A percentile compares a stretch with the other conserved stretches of the same genome.
Evolutionary conservation across 2,113 vertebrate species (phyloP).

Genomic region (Bufo bufo): DNA sequence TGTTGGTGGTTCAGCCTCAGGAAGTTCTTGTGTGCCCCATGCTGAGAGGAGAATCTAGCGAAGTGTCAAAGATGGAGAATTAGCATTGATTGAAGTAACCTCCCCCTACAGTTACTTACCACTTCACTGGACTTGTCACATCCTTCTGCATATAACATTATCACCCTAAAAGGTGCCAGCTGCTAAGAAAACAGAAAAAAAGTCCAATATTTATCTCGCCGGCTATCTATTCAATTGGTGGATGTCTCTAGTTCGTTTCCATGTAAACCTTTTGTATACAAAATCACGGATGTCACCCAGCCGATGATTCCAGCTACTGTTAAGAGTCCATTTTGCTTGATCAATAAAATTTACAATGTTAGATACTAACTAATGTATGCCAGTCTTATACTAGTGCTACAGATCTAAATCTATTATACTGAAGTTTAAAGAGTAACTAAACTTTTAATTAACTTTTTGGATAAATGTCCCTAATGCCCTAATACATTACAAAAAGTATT

Average conservation of each 20-base stretch:
- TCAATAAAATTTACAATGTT: background rate
- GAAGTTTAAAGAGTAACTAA: no score
- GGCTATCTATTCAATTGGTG: no score
- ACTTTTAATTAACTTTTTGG: no score
- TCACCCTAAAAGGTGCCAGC: background rate
- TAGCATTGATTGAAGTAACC: background rate
- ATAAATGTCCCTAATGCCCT: no score
- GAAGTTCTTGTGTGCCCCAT: slow-evolving; percentile 44
- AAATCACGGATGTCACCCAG: background rate
- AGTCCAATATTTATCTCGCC: background rate
- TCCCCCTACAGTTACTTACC: background rate
- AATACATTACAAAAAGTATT: no score
- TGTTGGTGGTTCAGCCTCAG: slow-evolving; percentile 11
- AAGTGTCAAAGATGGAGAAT: slow-evolving; percentile 25
- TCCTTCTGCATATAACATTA: background rate
- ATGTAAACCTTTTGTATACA: background rate
- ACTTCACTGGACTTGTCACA: slow-evolving; percentile 25
- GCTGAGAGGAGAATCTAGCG: slow-evolving; percentile 17
- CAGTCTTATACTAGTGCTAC: no score
- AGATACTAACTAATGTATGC: no score
- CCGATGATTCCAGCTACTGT: background rate
- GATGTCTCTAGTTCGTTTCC: no score
- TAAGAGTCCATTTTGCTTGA: background rate
- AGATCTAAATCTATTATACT: no score
- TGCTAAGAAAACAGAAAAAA: background rate